These are phyloP conservation scores for Argyra leucocephala DNA, from an alignment of 2,888 invertebrate species.

Conservation along the genomic window DNA sequence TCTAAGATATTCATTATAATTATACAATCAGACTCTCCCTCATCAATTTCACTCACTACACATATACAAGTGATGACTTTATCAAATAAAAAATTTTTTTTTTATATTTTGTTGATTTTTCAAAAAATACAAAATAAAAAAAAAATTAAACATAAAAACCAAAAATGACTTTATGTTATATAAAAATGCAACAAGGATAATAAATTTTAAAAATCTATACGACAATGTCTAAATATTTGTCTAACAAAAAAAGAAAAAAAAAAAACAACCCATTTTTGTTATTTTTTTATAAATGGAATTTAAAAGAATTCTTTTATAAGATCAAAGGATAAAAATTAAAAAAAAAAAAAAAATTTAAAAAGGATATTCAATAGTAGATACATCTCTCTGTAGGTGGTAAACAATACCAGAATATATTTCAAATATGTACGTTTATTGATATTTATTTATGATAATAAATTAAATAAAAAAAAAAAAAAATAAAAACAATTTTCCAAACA, in stretches of 20 bases:
- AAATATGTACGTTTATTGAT: neutral
- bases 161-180: too few relatives aligned
- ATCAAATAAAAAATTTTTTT: too few relatives aligned
- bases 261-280: too few relatives aligned
- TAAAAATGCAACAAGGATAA: neutral
- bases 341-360: neutral
- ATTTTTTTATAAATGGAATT: too few relatives aligned
- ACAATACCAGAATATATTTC: neutral
- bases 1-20: too few relatives aligned
- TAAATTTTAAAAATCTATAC: neutral
- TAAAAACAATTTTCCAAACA: neutral
- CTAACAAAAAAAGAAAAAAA: neutral
- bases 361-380: neutral
- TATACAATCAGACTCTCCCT: too few relatives aligned
- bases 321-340: neutral
- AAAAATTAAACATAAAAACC: too few relatives aligned
- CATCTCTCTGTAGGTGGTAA: neutral
- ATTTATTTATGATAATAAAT: neutral
- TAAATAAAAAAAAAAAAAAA: neutral
- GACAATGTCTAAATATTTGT: conserved; percentile 6
- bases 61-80: too few relatives aligned
- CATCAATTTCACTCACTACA: too few relatives aligned
- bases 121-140: too few relatives aligned
- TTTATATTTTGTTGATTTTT: too few relatives aligned
- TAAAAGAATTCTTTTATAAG: neutral